Evolutionary conservation across 2,888 invertebrate species (phyloP).

Genomic region (Thereva unica): DNA sequence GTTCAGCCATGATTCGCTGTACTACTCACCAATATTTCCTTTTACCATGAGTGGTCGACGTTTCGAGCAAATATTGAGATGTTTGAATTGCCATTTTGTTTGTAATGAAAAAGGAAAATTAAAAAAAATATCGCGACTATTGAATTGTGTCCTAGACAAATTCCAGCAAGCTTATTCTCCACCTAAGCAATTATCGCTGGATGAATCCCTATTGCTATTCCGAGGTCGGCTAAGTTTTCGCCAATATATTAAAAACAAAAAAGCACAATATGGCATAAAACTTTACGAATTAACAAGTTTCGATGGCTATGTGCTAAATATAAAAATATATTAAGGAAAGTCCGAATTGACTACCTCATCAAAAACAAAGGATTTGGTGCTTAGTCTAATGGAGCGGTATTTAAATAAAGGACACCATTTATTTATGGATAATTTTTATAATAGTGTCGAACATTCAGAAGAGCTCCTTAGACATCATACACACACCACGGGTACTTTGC

Average conservation of each 20-base stretch:
- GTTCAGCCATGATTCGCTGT: no score
- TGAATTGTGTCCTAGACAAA: no score
- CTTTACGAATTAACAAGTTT: neutral
- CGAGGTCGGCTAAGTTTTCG: neutral
- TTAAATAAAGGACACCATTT: slow-evolving; percentile 38
- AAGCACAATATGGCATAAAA: slow-evolving; percentile 1
- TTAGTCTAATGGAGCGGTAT: slow-evolving; percentile 31
- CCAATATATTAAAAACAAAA: slow-evolving; percentile 1
- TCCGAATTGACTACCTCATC: slow-evolving; percentile 17
- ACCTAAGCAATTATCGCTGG: neutral
- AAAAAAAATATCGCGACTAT: no score
- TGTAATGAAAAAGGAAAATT: no score
- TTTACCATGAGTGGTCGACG: no score
- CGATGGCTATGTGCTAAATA: slow-evolving; percentile 5
- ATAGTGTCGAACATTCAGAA: slow-evolving; percentile 26
- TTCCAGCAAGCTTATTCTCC: no score
- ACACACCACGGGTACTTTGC: slow-evolving; percentile 21
- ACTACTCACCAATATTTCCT: no score
- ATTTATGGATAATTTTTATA: slow-evolving; percentile 38
- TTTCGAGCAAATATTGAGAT: no score
- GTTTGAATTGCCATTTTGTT: no score
- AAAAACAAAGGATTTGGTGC: slow-evolving; percentile 19
- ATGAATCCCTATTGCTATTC: neutral
- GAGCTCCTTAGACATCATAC: slow-evolving; percentile 14
- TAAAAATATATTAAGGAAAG: slow-evolving; percentile 13